Conservation (phyloP, 2,113 vertebrate genomes). For the Channa argus region DNA sequence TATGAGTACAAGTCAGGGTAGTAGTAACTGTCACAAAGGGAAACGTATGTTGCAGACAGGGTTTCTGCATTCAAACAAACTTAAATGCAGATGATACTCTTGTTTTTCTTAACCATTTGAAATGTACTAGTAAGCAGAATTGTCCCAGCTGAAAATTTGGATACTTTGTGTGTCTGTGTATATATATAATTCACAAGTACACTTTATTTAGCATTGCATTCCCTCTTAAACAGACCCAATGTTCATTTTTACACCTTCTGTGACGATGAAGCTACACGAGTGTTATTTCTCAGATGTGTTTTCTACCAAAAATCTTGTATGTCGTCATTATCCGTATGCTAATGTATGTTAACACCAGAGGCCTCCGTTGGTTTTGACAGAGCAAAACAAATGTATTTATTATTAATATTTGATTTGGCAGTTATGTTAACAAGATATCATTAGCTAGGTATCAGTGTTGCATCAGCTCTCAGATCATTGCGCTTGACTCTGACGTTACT, state of each 20-base stretch:
- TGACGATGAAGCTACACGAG: conserved; percentile 30
- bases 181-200: conserved; percentile 4
- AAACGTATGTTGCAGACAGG: conserved; percentile 24
- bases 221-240: conserved; percentile 41
- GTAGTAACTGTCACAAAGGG: conserved; percentile 17
- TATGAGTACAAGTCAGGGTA: neutral
- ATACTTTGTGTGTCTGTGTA: neutral
- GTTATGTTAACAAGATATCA: conserved; percentile 37
- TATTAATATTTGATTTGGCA: conserved; percentile 16
- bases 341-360: conserved; percentile 44
- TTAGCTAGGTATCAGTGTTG: conserved; percentile 39
- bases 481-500: conserved; percentile 30
- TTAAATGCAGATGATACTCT: conserved; percentile 15
- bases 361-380: conserved; percentile 39
- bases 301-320: conserved; percentile 31
- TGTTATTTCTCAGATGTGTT: conserved; percentile 51
- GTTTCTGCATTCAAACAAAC: conserved; percentile 3
- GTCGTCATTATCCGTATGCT: conserved; percentile 28
- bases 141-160: neutral
- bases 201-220: conserved; percentile 50
- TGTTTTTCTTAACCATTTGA: conserved; percentile 6
- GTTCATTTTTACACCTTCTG: conserved; percentile 34
- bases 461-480: conserved; percentile 1
- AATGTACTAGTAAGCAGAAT: neutral
- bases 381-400: conserved; percentile 51